Evolutionary conservation across 2,888 invertebrate species (phyloP).

Genomic region (Julus scanicus): DNA sequence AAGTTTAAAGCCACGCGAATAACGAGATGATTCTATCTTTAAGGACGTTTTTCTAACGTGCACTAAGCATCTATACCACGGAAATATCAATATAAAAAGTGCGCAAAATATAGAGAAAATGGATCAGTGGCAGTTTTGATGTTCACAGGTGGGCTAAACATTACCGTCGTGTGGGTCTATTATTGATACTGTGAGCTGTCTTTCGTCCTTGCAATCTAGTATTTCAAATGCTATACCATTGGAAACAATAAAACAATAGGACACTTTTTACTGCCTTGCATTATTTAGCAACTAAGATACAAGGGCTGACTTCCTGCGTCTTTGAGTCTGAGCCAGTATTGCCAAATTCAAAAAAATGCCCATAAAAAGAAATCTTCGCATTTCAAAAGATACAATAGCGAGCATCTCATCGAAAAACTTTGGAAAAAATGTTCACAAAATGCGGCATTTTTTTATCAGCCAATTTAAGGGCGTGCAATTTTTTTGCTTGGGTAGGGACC

Average conservation of each 20-base stretch:
- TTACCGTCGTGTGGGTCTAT: conserved; percentile 9
- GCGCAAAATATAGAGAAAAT: conserved; percentile 10
- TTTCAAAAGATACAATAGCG: not conserved
- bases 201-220: not conserved
- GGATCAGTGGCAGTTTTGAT: not conserved
- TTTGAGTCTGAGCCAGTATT: not conserved
- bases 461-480: not conserved
- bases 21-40: not conserved
- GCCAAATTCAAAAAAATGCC: not conserved
- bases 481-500: not conserved
- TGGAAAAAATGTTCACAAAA: not conserved
- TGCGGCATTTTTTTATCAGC: not conserved
- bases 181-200: not conserved
- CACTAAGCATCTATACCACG: not conserved
- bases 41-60: not conserved
- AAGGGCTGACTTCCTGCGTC: not conserved
- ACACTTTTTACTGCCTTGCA: conserved; percentile 30
- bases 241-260: conserved; percentile 27
- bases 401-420: not conserved
- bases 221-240: not conserved
- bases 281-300: conserved; percentile 32
- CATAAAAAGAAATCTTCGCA: not conserved
- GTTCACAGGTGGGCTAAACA: conserved; percentile 42
- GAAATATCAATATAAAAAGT: conserved; percentile 30
- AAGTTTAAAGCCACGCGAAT: not conserved